Evolutionary conservation across 2,797 vertebrate genomes (phyloP).

Genomic region (Dermochelys coriacea): DNA sequence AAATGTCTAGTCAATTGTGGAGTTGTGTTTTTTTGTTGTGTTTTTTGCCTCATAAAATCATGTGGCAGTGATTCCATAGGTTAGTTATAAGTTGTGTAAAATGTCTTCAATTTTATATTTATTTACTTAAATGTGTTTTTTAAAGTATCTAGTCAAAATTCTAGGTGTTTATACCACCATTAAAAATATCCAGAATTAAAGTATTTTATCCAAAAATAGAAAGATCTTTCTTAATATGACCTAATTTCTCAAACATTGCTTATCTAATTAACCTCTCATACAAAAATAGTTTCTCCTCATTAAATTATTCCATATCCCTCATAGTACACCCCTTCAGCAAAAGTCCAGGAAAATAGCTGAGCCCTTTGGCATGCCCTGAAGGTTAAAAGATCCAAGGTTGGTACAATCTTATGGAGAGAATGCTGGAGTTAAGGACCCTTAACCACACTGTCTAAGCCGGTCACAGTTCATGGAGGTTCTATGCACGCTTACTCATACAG

Average conservation of each 20-base stretch:
- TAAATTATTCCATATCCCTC: neutral
- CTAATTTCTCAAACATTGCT: neutral
- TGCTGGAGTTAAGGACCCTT: too few species aligned
- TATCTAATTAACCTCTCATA: neutral
- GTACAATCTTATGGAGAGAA: too few species aligned
- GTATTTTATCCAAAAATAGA: rapidly evolving
- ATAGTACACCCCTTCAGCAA: neutral
- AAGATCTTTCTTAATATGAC: neutral
- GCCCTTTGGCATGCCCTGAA: rapidly evolving
- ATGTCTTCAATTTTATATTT: neutral
- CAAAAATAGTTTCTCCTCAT: neutral
- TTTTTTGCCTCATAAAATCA: neutral
- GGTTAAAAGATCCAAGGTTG: too few species aligned
- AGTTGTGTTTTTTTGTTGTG: too few species aligned
- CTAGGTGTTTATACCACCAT: neutral
- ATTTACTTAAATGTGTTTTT: neutral
- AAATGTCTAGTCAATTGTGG: neutral
- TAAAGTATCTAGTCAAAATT: neutral
- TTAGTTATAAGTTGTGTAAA: slow-evolving; percentile 5
- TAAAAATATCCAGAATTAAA: neutral
- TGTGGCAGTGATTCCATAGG: neutral
- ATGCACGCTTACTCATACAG: too few species aligned
- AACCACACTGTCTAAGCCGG: too few species aligned
- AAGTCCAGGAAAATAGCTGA: neutral
- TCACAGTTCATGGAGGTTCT: too few species aligned